A percentile compares a stretch with the other conserved stretches of the same genome.
These are phyloP conservation scores for Eilema griseolum DNA, from an alignment of 2,888 invertebrate genomes.

Conservation along the genomic window DNA sequence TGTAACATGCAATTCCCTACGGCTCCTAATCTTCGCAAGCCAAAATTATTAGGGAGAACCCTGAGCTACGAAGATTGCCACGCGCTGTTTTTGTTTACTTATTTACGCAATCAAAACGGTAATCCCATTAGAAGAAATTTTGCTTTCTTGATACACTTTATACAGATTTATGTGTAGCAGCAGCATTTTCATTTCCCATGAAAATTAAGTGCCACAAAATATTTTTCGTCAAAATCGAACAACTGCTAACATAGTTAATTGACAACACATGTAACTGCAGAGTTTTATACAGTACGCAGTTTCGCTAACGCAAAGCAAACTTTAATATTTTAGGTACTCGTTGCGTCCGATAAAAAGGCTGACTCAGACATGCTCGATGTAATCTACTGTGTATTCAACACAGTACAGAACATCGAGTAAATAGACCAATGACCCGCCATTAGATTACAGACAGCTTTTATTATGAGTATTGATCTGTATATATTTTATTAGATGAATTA, in stretches of 20 bases:
- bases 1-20: no score
- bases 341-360: neutral
- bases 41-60: no score
- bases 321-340: neutral
- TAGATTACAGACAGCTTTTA: neutral
- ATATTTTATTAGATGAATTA: neutral
- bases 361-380: neutral
- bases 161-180: no score
- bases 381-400: neutral
- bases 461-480: constrained; percentile 2
- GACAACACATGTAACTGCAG: no score
- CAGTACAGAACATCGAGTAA: neutral
- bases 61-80: no score
- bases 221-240: no score
- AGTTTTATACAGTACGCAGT: no score
- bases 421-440: constrained; percentile 3
- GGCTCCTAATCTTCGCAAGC: no score
- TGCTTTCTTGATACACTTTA: neutral
- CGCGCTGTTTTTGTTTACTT: no score
- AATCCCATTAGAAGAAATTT: neutral
- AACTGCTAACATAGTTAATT: no score
- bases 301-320: no score
- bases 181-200: neutral
- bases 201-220: neutral
- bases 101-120: no score